Evolutionary conservation across 1,140 invertebrate species (phyloP).

Genomic region (Pseudobourletiella spinata): DNA sequence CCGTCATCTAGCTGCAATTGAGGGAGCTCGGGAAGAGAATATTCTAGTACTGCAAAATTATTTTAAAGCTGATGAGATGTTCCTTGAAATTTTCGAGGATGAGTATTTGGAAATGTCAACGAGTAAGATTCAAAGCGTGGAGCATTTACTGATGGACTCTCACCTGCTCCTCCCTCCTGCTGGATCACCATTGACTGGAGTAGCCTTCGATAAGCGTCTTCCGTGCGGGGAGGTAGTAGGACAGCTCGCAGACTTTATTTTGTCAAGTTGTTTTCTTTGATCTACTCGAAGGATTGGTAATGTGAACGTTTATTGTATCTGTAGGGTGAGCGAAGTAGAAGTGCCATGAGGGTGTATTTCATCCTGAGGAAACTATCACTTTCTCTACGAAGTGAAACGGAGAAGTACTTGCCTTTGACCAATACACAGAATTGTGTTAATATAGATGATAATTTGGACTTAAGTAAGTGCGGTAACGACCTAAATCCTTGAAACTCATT

Average conservation of each 20-base stretch:
- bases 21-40: slow-evolving; percentile 73
- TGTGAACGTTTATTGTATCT: no score
- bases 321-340: slow-evolving; percentile 81
- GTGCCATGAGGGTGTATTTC: slow-evolving; percentile 91
- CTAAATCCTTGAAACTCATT: not conserved
- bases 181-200: slow-evolving; percentile 92
- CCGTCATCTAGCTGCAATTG: slow-evolving; percentile 57
- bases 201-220: slow-evolving; percentile 85
- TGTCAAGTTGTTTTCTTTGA: slow-evolving; percentile 5
- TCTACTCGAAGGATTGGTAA: slow-evolving; percentile 48
- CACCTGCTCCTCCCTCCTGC: slow-evolving; percentile 90
- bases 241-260: not conserved
- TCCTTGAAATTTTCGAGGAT: slow-evolving; percentile 98
- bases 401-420: slow-evolving; percentile 83
- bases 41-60: slow-evolving; percentile 80
- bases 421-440: slow-evolving; percentile 81
- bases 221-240: slow-evolving; percentile 91
- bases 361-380: slow-evolving; percentile 75
- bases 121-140: slow-evolving; percentile 69
- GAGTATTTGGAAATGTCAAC: slow-evolving; percentile 88
- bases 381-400: slow-evolving; percentile 66
- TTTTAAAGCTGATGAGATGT: slow-evolving; percentile 97
- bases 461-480: slow-evolving; percentile 56
- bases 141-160: slow-evolving; percentile 92
- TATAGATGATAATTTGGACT: slow-evolving; percentile 81